Base-by-base conservation (phyloP, 1,140 invertebrate genomes). In the Pissodes strobi region DNA sequence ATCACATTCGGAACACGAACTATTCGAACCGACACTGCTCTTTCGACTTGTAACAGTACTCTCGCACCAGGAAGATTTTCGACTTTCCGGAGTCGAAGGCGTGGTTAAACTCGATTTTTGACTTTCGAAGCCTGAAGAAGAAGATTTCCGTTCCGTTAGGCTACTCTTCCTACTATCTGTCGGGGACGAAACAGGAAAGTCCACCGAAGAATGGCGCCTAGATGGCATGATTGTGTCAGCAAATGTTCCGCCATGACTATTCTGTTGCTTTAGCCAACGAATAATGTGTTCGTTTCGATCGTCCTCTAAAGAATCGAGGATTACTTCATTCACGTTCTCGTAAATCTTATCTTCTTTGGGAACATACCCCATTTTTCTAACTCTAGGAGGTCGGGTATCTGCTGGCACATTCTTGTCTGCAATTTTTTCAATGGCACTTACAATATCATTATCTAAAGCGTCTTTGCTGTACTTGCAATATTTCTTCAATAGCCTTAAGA, bases 1-100 rank as follows among this genome's bases (percentile, higher is more conserved):
- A 13, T 83, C 82, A 79, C 73, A 82, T 80, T 78, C 83, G 78
- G 75, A 84, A 79, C 64, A 84, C 71, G 63, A 82, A 76, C 72
- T 84, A 79, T 76, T 83, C 78, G 79, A 84, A 78, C 71, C 82
- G 63, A 76, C 81, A 76, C 80, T 84, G 79, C 71, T 80, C 79
- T 79, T 84, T 77, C 70, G 79, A 69, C 77, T 82, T 66, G 68
- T 69, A 30, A 67, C 41, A 13, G 62, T 69, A 57, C 68, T 68
- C n/a, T 68, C 64, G 41, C 66, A 67, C 63, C 71, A 71, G 5
- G 64, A 67, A n/a, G 69, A 72, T 43, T 71, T 70, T 52, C 71
- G 60, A 49, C 70, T 71, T 61, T 71, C 70, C 37, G 70, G 70
- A 17, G 69, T 71, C n/a, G 70, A 70, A 2, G 75, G 69, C 1